A percentile compares a stretch with the other conserved stretches of the same genome.
Conservation (phyloP, 2,888 invertebrate genomes). For the Dyspetes luteomarginatus region DNA sequence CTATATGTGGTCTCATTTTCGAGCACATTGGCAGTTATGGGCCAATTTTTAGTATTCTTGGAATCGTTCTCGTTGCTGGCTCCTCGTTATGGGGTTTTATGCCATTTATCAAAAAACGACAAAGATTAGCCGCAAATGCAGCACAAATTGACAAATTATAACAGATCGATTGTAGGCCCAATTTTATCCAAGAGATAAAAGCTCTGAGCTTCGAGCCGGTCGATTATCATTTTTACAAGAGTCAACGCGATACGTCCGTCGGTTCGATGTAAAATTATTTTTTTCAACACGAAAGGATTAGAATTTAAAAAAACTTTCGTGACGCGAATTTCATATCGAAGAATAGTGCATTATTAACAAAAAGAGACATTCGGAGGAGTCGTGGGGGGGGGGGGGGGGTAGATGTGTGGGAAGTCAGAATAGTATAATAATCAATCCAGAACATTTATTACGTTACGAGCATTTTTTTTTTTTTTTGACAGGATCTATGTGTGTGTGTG, state of each 20-base stretch:
- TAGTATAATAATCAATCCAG: slow-evolving; percentile 13
- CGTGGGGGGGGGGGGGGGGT: too few relatives aligned
- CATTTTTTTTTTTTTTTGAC: slow-evolving; percentile 35
- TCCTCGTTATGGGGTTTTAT: slow-evolving; percentile 90
- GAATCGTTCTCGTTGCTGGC: slow-evolving; percentile 89
- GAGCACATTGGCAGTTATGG: slow-evolving; percentile 88
- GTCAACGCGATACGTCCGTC: slow-evolving; percentile 1
- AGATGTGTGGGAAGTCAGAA: slow-evolving; percentile 25
- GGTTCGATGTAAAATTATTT: slow-evolving; percentile 20
- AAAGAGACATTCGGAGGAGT: slow-evolving; percentile 15
- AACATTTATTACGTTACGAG: slow-evolving; percentile 23
- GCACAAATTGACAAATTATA: slow-evolving; percentile 70
- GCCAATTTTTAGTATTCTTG: slow-evolving; percentile 90
- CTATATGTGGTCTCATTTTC: slow-evolving; percentile 91
- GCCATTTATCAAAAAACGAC: slow-evolving; percentile 87
- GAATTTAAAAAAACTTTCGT: neutral
- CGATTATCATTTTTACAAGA: neutral
- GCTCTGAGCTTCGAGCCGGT: neutral
- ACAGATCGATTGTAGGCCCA: slow-evolving; percentile 29
- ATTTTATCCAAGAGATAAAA: slow-evolving; percentile 1
- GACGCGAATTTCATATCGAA: neutral
- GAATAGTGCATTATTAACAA: slow-evolving; percentile 12
- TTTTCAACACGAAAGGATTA: neutral
- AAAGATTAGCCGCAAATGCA: slow-evolving; percentile 56
- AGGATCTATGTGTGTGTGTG: slow-evolving; percentile 3